Conservation (phyloP, 2,797 vertebrate genomes). For the Telmatherina bonti region DNA sequence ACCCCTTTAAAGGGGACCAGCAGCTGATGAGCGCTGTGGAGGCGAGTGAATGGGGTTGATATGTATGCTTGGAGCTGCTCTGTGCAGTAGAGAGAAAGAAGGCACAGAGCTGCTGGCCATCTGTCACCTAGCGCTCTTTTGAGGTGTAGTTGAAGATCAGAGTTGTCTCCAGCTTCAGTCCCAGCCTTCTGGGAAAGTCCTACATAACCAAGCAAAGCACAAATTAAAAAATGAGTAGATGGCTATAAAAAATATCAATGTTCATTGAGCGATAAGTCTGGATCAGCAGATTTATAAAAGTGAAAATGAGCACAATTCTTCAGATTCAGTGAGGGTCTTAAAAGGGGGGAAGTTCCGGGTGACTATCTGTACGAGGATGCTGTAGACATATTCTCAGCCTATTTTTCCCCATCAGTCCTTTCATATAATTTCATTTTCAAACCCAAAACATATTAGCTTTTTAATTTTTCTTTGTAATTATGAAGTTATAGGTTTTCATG, state of each 20-base stretch:
- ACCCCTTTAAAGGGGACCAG: neutral
- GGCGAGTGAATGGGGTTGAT: neutral
- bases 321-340: neutral
- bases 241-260: neutral
- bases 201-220: neutral
- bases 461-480: neutral
- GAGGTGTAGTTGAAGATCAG: neutral
- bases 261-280: neutral
- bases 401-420: too few relatives aligned
- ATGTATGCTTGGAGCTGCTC: neutral
- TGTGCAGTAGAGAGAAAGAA: neutral
- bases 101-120: neutral
- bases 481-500: too few relatives aligned
- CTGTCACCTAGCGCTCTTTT: neutral
- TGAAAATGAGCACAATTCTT: neutral
- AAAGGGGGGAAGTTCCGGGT: too few relatives aligned
- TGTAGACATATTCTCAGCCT: too few relatives aligned
- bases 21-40: neutral
- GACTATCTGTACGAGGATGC: too few relatives aligned
- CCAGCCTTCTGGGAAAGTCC: neutral
- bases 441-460: neutral
- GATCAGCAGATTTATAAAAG: neutral
- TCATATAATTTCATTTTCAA: too few relatives aligned
- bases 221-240: neutral
- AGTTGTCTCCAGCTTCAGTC: neutral